Base-by-base conservation (phyloP, 2,888 invertebrate species). In the Oegoconia quadripuncta region DNA sequence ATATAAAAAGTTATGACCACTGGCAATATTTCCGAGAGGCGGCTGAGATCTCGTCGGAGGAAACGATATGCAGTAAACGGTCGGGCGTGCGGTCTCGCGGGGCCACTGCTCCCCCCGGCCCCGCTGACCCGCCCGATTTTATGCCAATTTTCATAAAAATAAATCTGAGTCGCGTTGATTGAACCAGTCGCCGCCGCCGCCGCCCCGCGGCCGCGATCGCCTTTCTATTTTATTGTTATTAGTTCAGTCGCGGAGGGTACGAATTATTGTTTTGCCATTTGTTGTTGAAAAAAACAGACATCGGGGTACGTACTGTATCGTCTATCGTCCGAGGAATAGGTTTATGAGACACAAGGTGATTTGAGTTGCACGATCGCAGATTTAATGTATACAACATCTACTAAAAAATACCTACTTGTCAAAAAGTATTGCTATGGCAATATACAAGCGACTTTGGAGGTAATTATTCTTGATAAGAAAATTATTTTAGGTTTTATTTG, bases 61-160 rank as follows among this genome's bases (percentile, higher is more conserved):
- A 87, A 86, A 83, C 87, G 86, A 86, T 86, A 86, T 86, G 87
- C 87, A 86, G 86, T 87, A 87, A 87, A 87, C 82, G 83, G 68
- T 57, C 83, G 81, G 87, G 84, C 83, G 84, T 80, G 75, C 67
- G 82, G 82, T 82, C 83, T 80, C 84, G 73, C 72, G 83, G 82
- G 84, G 77, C 76, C 77, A 68, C 70, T 73, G 74, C 64, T 67
- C 67, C 66, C 69, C 67, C 64, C 64, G 68, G 65, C 68, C 69
- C 68, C 64, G 70, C 76, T 83, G 86, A 84, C 84, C 87, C 87
- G 74, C 69, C 70, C 77, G 78, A 76, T 78, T 87, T 86, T 86
- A 87, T 87, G 84, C 87, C 86, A 87, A 87, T 87, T 84, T 87
- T 87, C 87, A 87, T 87, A 87, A 87, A 87, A 87, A 87, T 87